Evolutionary conservation across 2,113 vertebrate genomes (phyloP).

Genomic region (Callopanchax toddi): DNA sequence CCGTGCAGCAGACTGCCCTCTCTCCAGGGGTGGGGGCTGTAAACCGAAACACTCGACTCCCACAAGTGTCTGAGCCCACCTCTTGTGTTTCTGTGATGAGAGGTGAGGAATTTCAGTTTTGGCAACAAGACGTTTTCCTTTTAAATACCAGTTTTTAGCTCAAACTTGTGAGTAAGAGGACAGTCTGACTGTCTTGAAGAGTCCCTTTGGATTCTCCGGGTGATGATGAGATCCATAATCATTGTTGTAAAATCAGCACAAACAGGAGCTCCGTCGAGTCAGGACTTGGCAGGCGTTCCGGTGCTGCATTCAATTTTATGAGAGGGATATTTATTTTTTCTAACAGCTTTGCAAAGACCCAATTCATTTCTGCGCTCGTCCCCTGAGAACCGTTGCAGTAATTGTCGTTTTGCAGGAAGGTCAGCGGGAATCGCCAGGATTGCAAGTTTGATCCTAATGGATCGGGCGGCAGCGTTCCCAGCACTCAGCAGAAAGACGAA

Average conservation of each 20-base stretch:
- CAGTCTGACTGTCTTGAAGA: not conserved
- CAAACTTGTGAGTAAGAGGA: too few species aligned
- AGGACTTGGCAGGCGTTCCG: constrained; percentile 44
- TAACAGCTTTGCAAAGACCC: constrained; percentile 42
- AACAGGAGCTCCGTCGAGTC: constrained; percentile 44
- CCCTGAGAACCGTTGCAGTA: constrained; percentile 53
- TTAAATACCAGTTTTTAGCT: too few species aligned
- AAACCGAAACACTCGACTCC: constrained; percentile 57
- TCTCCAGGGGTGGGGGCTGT: constrained; percentile 17
- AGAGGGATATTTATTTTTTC: constrained; percentile 15
- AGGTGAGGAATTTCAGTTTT: not conserved
- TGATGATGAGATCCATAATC: constrained; percentile 38
- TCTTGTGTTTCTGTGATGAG: constrained; percentile 18
- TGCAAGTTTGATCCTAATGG: constrained; percentile 66
- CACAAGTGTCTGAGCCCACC: constrained; percentile 13
- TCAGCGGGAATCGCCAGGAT: constrained; percentile 56
- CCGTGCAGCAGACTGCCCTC: constrained; percentile 47
- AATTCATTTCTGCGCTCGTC: constrained; percentile 60
- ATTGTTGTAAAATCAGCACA: constrained; percentile 30
- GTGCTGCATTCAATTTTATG: constrained; percentile 46
- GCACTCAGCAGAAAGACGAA: constrained; percentile 55
- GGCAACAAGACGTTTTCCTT: too few species aligned
- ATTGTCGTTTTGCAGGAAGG: constrained; percentile 64
- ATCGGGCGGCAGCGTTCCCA: constrained; percentile 42
- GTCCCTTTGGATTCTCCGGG: constrained; percentile 18